These are phyloP conservation scores for Dusona sp. DNA, from an alignment of 2,888 invertebrate genomes.

Conservation along the genomic window DNA sequence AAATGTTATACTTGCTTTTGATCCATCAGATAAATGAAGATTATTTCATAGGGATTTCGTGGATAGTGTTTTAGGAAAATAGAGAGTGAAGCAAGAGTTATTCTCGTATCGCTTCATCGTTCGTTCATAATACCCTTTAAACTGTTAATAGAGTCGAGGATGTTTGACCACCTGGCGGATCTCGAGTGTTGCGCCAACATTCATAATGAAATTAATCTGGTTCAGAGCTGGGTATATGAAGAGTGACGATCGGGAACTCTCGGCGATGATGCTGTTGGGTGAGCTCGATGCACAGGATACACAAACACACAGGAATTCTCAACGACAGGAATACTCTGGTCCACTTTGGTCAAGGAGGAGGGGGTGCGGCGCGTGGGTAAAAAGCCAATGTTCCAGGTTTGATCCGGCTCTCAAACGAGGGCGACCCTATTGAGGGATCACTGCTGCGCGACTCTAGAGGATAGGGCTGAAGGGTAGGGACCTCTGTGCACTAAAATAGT, in stretches of 20 bases:
- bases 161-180: slow-evolving; percentile 82
- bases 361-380: slow-evolving; percentile 45
- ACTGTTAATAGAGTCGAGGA: slow-evolving; percentile 81
- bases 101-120: slow-evolving; percentile 32
- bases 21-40: not conserved
- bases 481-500: slow-evolving; percentile 47
- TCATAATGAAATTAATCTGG: slow-evolving; percentile 84
- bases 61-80: slow-evolving; percentile 9
- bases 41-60: not conserved
- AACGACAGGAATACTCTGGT: slow-evolving; percentile 33
- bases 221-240: slow-evolving; percentile 70
- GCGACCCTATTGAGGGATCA: slow-evolving; percentile 24
- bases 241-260: slow-evolving; percentile 68
- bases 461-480: slow-evolving; percentile 2
- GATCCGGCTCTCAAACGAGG: slow-evolving; percentile 59
- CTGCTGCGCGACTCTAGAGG: not conserved
- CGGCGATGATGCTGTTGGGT: slow-evolving; percentile 36
- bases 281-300: slow-evolving; percentile 30
- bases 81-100: slow-evolving; percentile 20
- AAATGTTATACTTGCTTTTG: not conserved
- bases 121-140: slow-evolving; percentile 76
- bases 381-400: slow-evolving; percentile 66
- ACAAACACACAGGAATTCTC: slow-evolving; percentile 19
- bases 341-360: slow-evolving; percentile 32
- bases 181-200: slow-evolving; percentile 85